Evolutionary conservation across 1,140 invertebrate species (phyloP), one percentile per base, ranked within the genome.

Genomic region (Cydia pomonella): DNA sequence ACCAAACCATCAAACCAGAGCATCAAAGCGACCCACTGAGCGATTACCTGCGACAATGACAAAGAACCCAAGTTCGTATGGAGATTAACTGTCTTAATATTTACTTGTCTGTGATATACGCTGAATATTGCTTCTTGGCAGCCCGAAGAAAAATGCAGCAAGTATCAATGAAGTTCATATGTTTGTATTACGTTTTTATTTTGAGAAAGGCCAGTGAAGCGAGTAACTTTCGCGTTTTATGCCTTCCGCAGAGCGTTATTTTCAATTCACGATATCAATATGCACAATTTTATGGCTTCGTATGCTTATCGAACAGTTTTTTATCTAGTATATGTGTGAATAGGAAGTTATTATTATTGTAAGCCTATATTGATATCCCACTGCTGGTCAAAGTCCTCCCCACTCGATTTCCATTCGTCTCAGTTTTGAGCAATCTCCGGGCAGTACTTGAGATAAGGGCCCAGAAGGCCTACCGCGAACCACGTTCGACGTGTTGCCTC

Each of bases 221-320:
- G 18, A 33, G 29, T 69, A 41, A 69, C 33, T 38, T 23, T 18
- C 21, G 33, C 29, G 29, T 69, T 69, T 69, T 69, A 69, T 69
- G 64, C 29, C 29, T 69, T 69, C 64, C 64, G 64, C 29, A 41
- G n/a, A n/a, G 27, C 64, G 64, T 69, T 41, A 69, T 69, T 69
- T 69, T 69, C 64, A 69, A 69, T 69, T 69, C 29, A 0, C 64
- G 64, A 69, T 69, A 69, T 69, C 64, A 69, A 69, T 69, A 69
- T 69, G 64, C 64, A 41, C 64, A 69, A 33, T 69, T 69, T 69
- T 69, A 38, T 69, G 29, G 64, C 29, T 18, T 33, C 3, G 7
- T 33, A 23, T 69, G 27, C 64, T 69, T 69, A 69, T 69, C 64
- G 64, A 38, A 12, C 6, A 25, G 1, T 69, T 69, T 69, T 69